Evolutionary conservation across 1,140 invertebrate genomes (phyloP).

Genomic region (Drosophila melanica): DNA sequence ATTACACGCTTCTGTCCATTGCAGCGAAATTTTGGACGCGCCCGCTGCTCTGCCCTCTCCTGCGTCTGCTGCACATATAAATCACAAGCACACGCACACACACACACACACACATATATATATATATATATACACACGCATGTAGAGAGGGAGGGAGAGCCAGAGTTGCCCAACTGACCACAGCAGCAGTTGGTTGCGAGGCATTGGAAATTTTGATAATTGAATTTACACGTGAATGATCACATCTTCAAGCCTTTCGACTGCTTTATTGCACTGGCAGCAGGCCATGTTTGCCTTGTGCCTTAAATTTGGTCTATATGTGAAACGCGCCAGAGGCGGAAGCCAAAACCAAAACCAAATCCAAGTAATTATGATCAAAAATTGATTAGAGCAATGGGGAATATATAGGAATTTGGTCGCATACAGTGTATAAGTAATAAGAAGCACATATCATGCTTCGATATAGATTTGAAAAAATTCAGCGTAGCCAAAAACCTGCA

Average conservation of each 20-base stretch:
- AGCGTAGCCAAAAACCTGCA: neutral
- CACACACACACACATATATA: constrained; percentile 7
- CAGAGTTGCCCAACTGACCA: constrained; percentile 29
- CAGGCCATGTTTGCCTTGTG: constrained; percentile 4
- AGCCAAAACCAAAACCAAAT: constrained; percentile 49
- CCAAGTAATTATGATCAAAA: constrained; percentile 79
- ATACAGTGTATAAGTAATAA: neutral
- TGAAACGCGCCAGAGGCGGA: constrained; percentile 46
- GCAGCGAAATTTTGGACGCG: constrained; percentile 48
- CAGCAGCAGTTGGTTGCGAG: constrained; percentile 23
- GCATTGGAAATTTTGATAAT: constrained; percentile 78
- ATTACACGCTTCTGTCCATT: constrained; percentile 42
- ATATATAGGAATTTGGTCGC: neutral
- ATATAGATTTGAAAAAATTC: neutral
- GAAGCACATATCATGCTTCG: neutral
- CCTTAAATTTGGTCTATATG: constrained; percentile 51
- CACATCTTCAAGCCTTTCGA: constrained; percentile 75
- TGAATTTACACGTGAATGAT: constrained; percentile 82
- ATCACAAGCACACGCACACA: constrained; percentile 45
- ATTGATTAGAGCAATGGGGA: constrained; percentile 64
- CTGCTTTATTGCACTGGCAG: constrained; percentile 25
- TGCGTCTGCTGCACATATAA: constrained; percentile 51
- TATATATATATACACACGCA: too few relatives aligned
- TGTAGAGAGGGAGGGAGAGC: neutral
- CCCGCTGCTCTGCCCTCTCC: constrained; percentile 23